These are phyloP conservation scores for Cyphomyrus plagiostoma DNA, from an alignment of 2,113 vertebrate genomes.

Conservation along the genomic window DNA sequence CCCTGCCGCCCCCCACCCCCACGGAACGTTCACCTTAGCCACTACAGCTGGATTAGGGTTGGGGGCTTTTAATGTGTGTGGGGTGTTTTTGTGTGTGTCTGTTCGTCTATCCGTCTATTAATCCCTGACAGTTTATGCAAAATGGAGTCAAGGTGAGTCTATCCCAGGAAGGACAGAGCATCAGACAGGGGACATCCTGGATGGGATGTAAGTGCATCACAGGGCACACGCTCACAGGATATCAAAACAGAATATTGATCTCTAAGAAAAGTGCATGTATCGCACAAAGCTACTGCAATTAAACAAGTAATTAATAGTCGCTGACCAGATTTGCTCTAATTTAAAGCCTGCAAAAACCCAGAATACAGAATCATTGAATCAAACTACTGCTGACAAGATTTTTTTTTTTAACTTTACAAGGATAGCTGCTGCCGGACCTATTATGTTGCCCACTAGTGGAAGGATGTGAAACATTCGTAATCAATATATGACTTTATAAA, in stretches of 20 bases:
- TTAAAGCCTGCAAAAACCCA: background rate
- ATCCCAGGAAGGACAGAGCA: background rate
- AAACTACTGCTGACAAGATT: background rate
- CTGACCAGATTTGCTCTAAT: background rate
- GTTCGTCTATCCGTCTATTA: background rate
- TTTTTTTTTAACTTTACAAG: background rate
- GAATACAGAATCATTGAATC: background rate
- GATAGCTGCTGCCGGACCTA: background rate
- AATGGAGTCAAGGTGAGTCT: background rate
- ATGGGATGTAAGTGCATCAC: background rate
- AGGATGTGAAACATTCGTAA: background rate
- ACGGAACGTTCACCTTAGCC: background rate
- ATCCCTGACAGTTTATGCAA: background rate
- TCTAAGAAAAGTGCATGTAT: background rate
- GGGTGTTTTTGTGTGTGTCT: background rate
- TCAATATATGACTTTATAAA: background rate
- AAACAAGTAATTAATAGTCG: background rate
- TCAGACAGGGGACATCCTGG: background rate
- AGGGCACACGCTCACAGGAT: background rate
- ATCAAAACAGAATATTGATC: background rate
- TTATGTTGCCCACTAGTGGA: constrained; percentile 3
- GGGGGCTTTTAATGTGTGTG: background rate
- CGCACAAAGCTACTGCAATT: background rate
- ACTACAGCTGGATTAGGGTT: background rate
- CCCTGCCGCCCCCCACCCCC: background rate